A percentile compares a stretch with the other conserved stretches of the same genome.
phyloP scores from a whole-genome alignment of 2,888 invertebrate species.

The Girardia tigrina region DNA sequence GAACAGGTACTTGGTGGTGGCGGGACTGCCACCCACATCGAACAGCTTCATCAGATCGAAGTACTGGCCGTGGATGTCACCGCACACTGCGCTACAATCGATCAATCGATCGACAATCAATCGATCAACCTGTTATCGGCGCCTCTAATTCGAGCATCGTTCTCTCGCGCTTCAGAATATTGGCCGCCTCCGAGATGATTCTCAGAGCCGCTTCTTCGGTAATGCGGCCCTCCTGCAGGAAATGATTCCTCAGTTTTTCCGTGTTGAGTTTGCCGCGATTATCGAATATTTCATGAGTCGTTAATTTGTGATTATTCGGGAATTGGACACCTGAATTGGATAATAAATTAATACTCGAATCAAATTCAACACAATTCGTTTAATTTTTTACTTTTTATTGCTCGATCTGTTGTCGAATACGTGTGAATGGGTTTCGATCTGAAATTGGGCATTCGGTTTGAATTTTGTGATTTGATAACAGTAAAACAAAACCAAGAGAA shows the following conservation, averaged over 20 bases:
- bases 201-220: slow-evolving; percentile 10
- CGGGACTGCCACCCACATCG: slow-evolving; percentile 92
- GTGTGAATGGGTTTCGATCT: background rate
- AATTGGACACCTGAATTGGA: slow-evolving; percentile 42
- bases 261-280: background rate
- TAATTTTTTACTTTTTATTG: background rate
- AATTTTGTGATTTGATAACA: background rate
- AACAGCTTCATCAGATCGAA: slow-evolving; percentile 96
- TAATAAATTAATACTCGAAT: background rate
- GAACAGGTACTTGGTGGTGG: slow-evolving; percentile 89
- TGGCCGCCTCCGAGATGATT: background rate
- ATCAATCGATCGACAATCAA: background rate
- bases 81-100: slow-evolving; percentile 62
- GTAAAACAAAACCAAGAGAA: too few species aligned
- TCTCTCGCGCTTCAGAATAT: slow-evolving; percentile 1
- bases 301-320: slow-evolving; percentile 10
- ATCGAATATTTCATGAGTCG: slow-evolving; percentile 13
- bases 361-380: background rate
- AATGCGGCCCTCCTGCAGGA: slow-evolving; percentile 5
- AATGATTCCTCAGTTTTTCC: background rate
- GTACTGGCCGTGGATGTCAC: slow-evolving; percentile 95
- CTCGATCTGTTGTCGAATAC: background rate
- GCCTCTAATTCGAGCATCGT: slow-evolving; percentile 26
- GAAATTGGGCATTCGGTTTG: background rate
- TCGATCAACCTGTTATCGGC: slow-evolving; percentile 17